Evolutionary conservation across 2,888 invertebrate genomes (phyloP).

Genomic region (Andrena chrysosceles): DNA sequence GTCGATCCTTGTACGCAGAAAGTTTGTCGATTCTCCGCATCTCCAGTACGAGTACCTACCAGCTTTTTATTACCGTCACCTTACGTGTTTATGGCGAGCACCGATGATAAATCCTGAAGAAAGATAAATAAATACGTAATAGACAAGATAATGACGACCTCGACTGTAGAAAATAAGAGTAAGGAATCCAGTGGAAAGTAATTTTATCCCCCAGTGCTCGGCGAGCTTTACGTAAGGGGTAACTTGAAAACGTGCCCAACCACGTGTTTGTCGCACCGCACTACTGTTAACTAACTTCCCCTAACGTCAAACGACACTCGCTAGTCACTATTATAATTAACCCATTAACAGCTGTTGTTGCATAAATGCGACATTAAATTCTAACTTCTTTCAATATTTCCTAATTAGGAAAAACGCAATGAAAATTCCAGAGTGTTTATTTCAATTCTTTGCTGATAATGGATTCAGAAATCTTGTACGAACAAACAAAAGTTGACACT

Average conservation of each 20-base stretch:
- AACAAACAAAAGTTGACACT: too few relatives aligned
- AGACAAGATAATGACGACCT: neutral
- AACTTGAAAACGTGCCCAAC: neutral
- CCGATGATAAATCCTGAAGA: neutral
- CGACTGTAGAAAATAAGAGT: constrained; percentile 5
- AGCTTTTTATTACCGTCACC: neutral
- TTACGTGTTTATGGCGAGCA: neutral
- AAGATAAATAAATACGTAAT: neutral
- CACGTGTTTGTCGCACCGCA: neutral
- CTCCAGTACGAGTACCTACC: neutral
- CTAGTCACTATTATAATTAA: too few relatives aligned
- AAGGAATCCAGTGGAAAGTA: constrained; percentile 30
- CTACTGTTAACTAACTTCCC: neutral
- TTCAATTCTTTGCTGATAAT: too few relatives aligned
- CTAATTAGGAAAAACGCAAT: too few relatives aligned
- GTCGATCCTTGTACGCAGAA: neutral
- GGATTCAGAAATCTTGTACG: too few relatives aligned
- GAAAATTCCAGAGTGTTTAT: too few relatives aligned
- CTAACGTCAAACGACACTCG: neutral
- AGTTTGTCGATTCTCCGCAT: neutral
- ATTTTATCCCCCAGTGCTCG: neutral
- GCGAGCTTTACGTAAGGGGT: constrained; percentile 9
- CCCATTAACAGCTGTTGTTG: too few relatives aligned
- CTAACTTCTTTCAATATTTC: too few relatives aligned
- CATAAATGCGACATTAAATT: too few relatives aligned